Conservation (phyloP, 2,888 invertebrate genomes). For the Caenorhabditis afra region DNA sequence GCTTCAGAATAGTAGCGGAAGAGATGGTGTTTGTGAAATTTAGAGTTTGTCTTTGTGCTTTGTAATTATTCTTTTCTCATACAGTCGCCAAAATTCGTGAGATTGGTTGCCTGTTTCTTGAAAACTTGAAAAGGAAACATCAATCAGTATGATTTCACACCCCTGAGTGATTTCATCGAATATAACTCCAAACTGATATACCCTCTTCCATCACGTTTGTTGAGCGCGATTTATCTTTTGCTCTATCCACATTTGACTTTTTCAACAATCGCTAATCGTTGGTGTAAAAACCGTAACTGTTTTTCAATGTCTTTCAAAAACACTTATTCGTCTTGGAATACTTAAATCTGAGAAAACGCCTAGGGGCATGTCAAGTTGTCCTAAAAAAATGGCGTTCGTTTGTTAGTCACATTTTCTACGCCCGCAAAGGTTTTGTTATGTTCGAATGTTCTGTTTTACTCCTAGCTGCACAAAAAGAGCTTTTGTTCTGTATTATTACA, state of each 20-base stretch:
- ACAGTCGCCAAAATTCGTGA: no score
- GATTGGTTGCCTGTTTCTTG: not conserved
- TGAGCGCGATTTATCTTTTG: no score
- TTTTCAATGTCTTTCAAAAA: no score
- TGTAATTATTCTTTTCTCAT: constrained; percentile 33
- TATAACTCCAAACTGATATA: no score
- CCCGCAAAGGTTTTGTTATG: not conserved
- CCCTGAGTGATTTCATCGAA: no score
- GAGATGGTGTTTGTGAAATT: constrained; percentile 25
- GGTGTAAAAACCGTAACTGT: no score
- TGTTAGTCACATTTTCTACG: not conserved
- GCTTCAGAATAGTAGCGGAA: not conserved
- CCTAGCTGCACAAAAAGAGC: no score
- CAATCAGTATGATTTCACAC: no score
- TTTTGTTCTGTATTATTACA: constrained; percentile 7
- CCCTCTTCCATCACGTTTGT: no score
- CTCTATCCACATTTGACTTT: no score
- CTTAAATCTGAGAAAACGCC: constrained; percentile 27
- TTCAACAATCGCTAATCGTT: no score
- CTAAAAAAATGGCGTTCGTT: constrained; percentile 6
- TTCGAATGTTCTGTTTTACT: not conserved
- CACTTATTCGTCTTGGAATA: not conserved
- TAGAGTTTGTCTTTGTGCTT: constrained; percentile 54
- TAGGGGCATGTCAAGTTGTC: constrained; percentile 6
- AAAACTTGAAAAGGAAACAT: no score